Base-by-base conservation (phyloP, 2,113 vertebrate species). In the Chamaetylas fuelleborni region DNA sequence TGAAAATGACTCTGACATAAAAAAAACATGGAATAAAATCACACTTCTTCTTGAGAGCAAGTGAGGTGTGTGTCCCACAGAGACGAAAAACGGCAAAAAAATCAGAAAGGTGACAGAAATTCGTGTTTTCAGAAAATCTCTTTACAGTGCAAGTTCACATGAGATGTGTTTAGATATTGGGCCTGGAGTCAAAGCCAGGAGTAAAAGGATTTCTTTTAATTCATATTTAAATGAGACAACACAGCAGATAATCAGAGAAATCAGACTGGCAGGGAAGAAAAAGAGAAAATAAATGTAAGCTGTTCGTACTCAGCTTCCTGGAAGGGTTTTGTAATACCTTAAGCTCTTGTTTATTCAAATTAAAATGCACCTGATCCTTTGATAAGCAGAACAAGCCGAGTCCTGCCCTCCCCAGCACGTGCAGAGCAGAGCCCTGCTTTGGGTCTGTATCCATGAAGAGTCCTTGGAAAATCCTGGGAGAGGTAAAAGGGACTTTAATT, bases 361-460 rank as follows among this genome's bases (percentile, higher is more conserved):
- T 18, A 50, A 66, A 67, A 84, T 12, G 50, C 47, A 81, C 72
- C 36, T n/a, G 40, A 40, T 12, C 29, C 64, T 62, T 38, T 56
- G 67, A 6, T 2, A 14, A 33, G 26, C 54, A 62, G 50, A 53
- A 60, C 24, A 29, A 72, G 40, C 20, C 20, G 22, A 25, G 62
- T 10, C 73, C 64, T 81, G 72, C 48, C 29, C 42, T 86, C 6
- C 4, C 19, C 61, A 58, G 57, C 50, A 38, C 0, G 0, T 8
- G 40, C 0, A 2, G 50, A 48, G 26, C 50, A 29, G 45, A 25
- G 25, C 25, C 23, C 42, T 50, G 60, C 7, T n/a, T 33, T 67
- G 86, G 25, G 11, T 74, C 17, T 0, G 0, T 28, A 3, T 6
- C 1, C 10, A 2, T 1, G 58, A 15, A 77, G 23, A 86, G 7